Evolutionary conservation across 2,113 vertebrate species (phyloP).

Genomic region (Lanius collurio): DNA sequence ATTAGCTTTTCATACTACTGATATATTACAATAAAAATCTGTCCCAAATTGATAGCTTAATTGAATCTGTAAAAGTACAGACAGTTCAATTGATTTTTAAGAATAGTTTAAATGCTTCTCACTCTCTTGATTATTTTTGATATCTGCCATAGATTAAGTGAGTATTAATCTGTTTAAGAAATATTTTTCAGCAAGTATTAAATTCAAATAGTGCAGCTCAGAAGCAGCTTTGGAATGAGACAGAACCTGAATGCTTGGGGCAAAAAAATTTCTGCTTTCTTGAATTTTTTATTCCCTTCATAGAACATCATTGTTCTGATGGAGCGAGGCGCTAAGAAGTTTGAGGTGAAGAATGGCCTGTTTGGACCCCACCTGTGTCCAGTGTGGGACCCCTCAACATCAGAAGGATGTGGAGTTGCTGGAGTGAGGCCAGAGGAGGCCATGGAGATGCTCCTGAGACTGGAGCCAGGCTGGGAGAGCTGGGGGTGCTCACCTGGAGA

Average conservation of each 20-base stretch:
- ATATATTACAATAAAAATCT: not conserved
- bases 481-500: fast-evolving
- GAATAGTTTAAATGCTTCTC: not conserved
- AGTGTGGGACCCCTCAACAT: not conserved
- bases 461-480: not conserved
- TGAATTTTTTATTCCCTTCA: not conserved
- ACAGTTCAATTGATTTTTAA: not conserved
- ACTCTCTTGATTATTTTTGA: not conserved
- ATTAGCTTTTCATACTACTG: not conserved
- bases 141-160: not conserved
- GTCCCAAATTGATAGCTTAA: not conserved
- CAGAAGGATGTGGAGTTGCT: not conserved
- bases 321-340: not conserved
- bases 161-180: not conserved
- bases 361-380: not conserved
- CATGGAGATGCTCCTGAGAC: fast-evolving
- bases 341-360: not conserved
- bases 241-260: not conserved
- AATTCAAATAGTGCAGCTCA: not conserved
- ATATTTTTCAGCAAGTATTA: not conserved
- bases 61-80: not conserved
- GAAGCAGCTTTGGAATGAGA: not conserved
- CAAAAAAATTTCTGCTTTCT: not conserved
- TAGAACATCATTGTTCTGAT: not conserved
- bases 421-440: not conserved